A percentile compares a stretch with the other conserved stretches of the same genome.
Evolutionary conservation across 1,140 invertebrate genomes (phyloP).

Genomic region (Rhagoletis zephyria): DNA sequence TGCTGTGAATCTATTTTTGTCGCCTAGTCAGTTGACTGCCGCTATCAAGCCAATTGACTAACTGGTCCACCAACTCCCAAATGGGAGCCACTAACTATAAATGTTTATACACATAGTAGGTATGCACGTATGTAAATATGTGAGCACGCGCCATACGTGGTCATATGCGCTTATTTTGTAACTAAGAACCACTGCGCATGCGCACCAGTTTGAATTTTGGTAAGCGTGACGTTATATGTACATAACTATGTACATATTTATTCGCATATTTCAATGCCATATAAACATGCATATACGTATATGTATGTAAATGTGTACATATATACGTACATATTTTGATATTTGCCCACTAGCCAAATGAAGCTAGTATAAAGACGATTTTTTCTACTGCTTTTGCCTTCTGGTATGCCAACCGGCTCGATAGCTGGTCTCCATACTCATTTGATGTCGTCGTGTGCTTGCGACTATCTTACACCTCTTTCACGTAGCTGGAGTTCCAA

Average conservation of each 20-base stretch:
- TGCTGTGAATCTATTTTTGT: neutral
- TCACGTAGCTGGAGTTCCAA: neutral
- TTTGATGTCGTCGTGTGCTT: too few relatives aligned
- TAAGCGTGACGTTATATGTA: neutral
- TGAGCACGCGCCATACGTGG: neutral
- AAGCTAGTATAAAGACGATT: neutral
- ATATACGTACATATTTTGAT: too few relatives aligned
- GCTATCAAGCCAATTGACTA: neutral
- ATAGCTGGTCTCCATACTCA: neutral
- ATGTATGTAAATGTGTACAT: neutral
- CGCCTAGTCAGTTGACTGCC: neutral
- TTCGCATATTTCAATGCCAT: neutral
- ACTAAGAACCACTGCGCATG: slow-evolving; percentile 24
- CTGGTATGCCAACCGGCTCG: neutral
- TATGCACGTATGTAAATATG: neutral
- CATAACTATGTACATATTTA: too few relatives aligned
- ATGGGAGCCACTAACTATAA: neutral
- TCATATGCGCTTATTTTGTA: neutral
- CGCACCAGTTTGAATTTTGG: neutral
- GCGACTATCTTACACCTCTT: neutral
- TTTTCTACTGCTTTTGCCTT: neutral
- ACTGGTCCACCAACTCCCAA: slow-evolving; percentile 31
- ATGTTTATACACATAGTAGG: neutral
- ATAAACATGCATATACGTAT: neutral
- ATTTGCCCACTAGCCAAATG: neutral